Evolutionary conservation across 2,113 vertebrate genomes (phyloP).

Genomic region (Esox niger): DNA sequence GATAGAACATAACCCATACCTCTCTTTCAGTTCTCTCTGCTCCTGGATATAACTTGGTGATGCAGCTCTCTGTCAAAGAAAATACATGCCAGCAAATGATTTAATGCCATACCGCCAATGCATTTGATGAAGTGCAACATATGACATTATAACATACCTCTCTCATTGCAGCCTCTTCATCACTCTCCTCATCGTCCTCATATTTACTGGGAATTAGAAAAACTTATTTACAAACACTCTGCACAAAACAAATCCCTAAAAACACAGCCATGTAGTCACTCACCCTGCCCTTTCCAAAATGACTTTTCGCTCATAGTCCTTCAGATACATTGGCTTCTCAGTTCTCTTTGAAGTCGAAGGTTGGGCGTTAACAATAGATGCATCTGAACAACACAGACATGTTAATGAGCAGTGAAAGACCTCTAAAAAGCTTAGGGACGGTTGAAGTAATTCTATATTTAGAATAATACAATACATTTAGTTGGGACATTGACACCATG

Average conservation of each 20-base stretch:
- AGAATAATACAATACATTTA: too few species aligned
- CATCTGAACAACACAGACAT: slow-evolving; percentile 23
- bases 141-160: slow-evolving; percentile 35
- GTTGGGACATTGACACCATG: too few species aligned
- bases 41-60: slow-evolving; percentile 85
- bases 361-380: slow-evolving; percentile 36
- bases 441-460: too few species aligned
- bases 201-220: slow-evolving; percentile 76
- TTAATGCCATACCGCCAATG: not conserved
- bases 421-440: not conserved
- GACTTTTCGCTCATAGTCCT: slow-evolving; percentile 87
- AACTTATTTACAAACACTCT: not conserved
- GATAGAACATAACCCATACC: slow-evolving; percentile 60
- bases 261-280: slow-evolving; percentile 43
- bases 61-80: slow-evolving; percentile 57
- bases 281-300: slow-evolving; percentile 87
- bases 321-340: slow-evolving; percentile 82
- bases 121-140: not conserved
- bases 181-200: slow-evolving; percentile 73
- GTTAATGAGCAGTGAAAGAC: not conserved
- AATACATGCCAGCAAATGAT: not conserved
- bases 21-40: slow-evolving; percentile 79
- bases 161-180: slow-evolving; percentile 54
- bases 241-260: not conserved
- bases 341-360: slow-evolving; percentile 63